Conservation (phyloP, 2,888 invertebrate species). For the Melolontha melolontha region DNA sequence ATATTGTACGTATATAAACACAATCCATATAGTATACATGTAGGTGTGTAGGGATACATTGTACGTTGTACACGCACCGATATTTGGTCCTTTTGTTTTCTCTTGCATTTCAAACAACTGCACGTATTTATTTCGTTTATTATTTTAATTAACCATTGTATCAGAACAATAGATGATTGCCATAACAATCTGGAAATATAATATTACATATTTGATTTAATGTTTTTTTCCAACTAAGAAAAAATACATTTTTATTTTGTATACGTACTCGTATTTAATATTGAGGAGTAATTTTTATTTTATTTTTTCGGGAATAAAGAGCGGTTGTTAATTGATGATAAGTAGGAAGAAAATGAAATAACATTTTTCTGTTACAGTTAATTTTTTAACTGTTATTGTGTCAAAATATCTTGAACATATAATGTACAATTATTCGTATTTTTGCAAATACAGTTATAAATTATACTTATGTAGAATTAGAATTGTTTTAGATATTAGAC, state of each 20-base stretch:
- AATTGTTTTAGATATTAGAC: no score
- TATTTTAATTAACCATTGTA: slow-evolving; percentile 42
- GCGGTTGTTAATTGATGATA: no score
- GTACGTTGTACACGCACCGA: slow-evolving; percentile 41
- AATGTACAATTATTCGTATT: no score
- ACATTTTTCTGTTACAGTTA: no score
- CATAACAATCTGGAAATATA: not conserved
- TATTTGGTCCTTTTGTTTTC: slow-evolving; percentile 22
- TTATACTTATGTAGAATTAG: no score
- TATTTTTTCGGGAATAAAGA: not conserved
- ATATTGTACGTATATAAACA: slow-evolving; percentile 49
- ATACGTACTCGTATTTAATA: not conserved
- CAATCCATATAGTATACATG: slow-evolving; percentile 53
- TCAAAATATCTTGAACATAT: no score
- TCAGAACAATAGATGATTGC: slow-evolving; percentile 31
- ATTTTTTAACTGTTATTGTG: no score
- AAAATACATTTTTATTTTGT: slow-evolving; percentile 12
- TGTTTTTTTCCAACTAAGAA: no score
- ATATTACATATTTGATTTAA: slow-evolving; percentile 1
- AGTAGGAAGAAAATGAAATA: no score
- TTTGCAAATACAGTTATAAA: no score
- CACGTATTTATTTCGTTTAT: slow-evolving; percentile 29
- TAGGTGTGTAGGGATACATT: slow-evolving; percentile 46
- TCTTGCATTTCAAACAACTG: slow-evolving; percentile 9
- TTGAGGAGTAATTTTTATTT: not conserved